Conservation (phyloP, 2,888 invertebrate species). For the Temnothorax ravouxi region DNA sequence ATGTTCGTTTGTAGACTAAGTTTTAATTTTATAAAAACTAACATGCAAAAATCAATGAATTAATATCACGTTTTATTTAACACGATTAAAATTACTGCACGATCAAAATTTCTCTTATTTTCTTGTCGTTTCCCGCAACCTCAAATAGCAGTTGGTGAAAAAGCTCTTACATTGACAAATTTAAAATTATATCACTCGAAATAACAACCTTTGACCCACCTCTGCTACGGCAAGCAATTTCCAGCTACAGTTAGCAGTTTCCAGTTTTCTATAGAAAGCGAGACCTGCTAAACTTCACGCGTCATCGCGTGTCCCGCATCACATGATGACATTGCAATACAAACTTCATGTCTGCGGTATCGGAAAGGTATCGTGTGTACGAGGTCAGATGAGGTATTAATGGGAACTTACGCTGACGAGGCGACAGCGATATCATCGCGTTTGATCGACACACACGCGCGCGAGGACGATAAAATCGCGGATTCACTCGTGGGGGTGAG, state of each 20-base stretch:
- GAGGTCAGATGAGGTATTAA: constrained; percentile 67
- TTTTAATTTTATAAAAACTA: not conserved
- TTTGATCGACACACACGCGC: constrained; percentile 52
- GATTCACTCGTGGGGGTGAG: not conserved
- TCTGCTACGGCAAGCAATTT: not conserved
- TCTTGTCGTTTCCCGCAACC: not conserved
- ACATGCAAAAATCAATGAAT: not conserved
- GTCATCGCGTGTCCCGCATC: constrained; percentile 41
- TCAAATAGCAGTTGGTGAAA: not conserved
- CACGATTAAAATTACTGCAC: not conserved
- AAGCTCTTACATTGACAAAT: not conserved
- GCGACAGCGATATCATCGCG: constrained; percentile 60
- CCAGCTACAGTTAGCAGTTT: not conserved
- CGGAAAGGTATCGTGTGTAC: constrained; percentile 59
- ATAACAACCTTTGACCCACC: constrained; percentile 15
- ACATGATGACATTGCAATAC: constrained; percentile 59
- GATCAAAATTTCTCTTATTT: not conserved
- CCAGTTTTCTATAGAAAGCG: not conserved
- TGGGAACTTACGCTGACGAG: constrained; percentile 61
- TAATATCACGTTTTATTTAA: not conserved
- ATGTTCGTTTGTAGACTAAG: not conserved
- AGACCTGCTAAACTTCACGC: constrained; percentile 2
- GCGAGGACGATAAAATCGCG: constrained; percentile 44
- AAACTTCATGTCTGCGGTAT: constrained; percentile 61
- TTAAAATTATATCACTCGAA: not conserved